A percentile compares a stretch with the other conserved stretches of the same genome.
Conservation (phyloP, 1,140 invertebrate genomes). For the Lepidurus packardi region DNA sequence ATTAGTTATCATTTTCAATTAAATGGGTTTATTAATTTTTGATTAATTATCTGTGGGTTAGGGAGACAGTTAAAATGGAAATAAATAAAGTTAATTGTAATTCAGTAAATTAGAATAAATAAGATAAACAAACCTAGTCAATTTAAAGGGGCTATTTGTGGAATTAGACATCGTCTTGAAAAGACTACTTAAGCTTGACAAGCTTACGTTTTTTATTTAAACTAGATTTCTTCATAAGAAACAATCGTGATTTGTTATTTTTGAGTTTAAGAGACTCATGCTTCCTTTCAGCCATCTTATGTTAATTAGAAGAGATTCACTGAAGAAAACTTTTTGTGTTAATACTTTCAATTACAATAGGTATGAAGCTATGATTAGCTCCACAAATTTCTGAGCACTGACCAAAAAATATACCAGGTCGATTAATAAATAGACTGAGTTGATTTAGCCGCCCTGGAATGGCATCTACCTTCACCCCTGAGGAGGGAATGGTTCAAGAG, state of each 20-base stretch:
- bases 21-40: slow-evolving; percentile 34
- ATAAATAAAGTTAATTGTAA: slow-evolving; percentile 34
- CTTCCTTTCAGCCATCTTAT: slow-evolving; percentile 59
- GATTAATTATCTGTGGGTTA: slow-evolving; percentile 35
- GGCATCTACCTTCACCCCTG: too few species aligned
- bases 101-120: slow-evolving; percentile 33
- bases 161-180: slow-evolving; percentile 39
- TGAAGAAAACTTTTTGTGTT: too few species aligned
- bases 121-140: slow-evolving; percentile 37
- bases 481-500: too few species aligned
- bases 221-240: slow-evolving; percentile 52
- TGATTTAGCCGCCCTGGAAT: too few species aligned
- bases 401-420: too few species aligned
- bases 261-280: slow-evolving; percentile 52
- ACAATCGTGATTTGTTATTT: slow-evolving; percentile 47
- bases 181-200: slow-evolving; percentile 41
- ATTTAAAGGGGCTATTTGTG: too few species aligned
- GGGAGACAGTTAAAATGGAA: slow-evolving; percentile 36
- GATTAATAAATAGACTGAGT: too few species aligned
- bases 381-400: too few species aligned
- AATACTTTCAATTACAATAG: too few species aligned
- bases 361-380: too few species aligned
- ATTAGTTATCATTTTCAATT: slow-evolving; percentile 42
- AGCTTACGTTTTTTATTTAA: slow-evolving; percentile 41
- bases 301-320: too few species aligned